Percentiles rank a stretch among this genome's conserved stretches.
These are phyloP conservation scores for Hydropsyche betteni DNA, from an alignment of 2,888 invertebrate species.

Conservation along the genomic window DNA sequence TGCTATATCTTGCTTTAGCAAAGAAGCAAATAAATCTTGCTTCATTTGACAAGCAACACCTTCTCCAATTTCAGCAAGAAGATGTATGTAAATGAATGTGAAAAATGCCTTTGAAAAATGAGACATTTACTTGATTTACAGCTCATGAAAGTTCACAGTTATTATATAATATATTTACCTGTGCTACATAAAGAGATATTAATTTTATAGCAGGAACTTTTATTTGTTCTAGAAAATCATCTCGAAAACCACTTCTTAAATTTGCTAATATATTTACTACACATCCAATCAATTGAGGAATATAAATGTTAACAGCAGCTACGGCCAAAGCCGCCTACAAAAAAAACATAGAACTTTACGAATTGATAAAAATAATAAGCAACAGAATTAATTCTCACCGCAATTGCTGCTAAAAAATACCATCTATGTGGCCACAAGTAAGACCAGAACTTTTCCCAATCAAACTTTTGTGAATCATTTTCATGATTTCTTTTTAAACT, in stretches of 20 bases:
- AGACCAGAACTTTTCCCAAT: constrained; percentile 78
- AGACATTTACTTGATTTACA: not conserved
- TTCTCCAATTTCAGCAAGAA: constrained; percentile 89
- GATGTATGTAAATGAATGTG: constrained; percentile 89
- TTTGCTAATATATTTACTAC: constrained; percentile 75
- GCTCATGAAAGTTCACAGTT: not conserved
- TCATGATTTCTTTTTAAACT: constrained; percentile 65
- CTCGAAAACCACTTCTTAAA: constrained; percentile 58
- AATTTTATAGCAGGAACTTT: constrained; percentile 74
- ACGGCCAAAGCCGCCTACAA: constrained; percentile 87
- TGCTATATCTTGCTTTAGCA: constrained; percentile 85
- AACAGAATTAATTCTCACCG: constrained; percentile 66
- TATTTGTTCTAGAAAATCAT: constrained; percentile 69
- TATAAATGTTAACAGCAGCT: constrained; percentile 88
- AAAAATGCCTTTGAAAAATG: constrained; percentile 74
- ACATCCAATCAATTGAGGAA: constrained; percentile 84
- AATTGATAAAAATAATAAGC: constrained; percentile 3
- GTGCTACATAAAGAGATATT: constrained; percentile 74
- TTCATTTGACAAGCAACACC: constrained; percentile 83
- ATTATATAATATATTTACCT: constrained; percentile 64
- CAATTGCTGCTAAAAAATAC: constrained; percentile 79
- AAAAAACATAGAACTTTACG: constrained; percentile 31
- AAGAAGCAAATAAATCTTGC: constrained; percentile 81
- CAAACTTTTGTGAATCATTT: constrained; percentile 72
- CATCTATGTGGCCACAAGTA: constrained; percentile 81